phyloP scores from a whole-genome alignment of 2,113 vertebrate species.

The Hippocampus comes region DNA sequence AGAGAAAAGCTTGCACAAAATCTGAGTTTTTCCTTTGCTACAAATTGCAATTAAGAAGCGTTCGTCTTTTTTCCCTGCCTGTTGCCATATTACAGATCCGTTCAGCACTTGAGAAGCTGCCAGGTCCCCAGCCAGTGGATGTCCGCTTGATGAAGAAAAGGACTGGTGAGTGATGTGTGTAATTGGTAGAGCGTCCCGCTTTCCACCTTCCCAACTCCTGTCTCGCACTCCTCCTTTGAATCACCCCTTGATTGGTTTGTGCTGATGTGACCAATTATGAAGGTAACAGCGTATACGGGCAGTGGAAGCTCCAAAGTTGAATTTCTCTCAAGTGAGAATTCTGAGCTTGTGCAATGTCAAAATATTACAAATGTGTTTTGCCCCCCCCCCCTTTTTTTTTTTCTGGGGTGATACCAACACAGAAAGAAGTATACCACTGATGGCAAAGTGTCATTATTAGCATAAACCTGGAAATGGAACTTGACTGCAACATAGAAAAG shows the following conservation, averaged over 20 bases:
- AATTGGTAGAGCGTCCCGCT: slow-evolving; percentile 52
- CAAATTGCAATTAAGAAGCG: neutral
- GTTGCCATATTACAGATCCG: slow-evolving; percentile 76
- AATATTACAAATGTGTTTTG: neutral
- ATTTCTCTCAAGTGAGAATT: neutral
- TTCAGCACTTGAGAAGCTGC: slow-evolving; percentile 87
- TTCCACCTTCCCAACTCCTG: slow-evolving; percentile 43
- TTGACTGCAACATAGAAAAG: no score
- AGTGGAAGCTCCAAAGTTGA: neutral
- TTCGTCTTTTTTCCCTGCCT: neutral
- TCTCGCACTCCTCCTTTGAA: slow-evolving; percentile 59
- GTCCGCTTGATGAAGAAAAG: slow-evolving; percentile 98
- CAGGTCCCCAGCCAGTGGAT: slow-evolving; percentile 95
- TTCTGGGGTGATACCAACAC: neutral
- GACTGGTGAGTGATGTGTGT: slow-evolving; percentile 86
- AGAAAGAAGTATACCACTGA: neutral
- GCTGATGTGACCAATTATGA: slow-evolving; percentile 38
- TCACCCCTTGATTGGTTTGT: neutral
- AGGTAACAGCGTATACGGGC: slow-evolving; percentile 25
- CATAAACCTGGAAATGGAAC: neutral
- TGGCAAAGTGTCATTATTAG: neutral
- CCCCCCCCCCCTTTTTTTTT: no score
- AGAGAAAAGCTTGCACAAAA: neutral
- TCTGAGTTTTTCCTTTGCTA: neutral
- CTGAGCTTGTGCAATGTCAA: neutral